Conservation (phyloP, 2,797 vertebrate genomes). For the Megaceryle alcyon region DNA sequence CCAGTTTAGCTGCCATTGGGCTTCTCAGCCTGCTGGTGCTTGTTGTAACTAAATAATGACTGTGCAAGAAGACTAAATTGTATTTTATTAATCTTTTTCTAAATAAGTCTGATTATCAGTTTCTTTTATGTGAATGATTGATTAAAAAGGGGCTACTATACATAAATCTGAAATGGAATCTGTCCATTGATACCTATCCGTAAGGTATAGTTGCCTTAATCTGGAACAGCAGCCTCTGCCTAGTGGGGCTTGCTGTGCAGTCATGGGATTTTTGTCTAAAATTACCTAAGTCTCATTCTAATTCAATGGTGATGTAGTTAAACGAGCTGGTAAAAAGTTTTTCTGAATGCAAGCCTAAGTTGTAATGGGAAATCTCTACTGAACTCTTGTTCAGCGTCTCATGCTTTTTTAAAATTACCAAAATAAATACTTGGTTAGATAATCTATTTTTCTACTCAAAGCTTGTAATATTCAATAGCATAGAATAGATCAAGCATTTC, state of each 20-base stretch:
- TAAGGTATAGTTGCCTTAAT: neutral
- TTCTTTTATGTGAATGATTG: neutral
- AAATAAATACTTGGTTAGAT: neutral
- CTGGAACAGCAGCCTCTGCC: neutral
- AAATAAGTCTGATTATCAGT: neutral
- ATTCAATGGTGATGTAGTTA: neutral
- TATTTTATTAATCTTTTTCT: neutral
- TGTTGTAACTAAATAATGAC: neutral
- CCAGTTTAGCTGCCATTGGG: neutral
- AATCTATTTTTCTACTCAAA: constrained; percentile 18
- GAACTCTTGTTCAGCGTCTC: neutral
- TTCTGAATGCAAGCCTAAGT: neutral
- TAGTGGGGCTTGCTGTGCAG: rapidly evolving
- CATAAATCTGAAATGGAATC: neutral
- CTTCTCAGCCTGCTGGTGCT: neutral
- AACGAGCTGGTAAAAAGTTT: neutral
- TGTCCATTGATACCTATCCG: rapidly evolving
- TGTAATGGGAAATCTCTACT: neutral
- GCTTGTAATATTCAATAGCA: neutral
- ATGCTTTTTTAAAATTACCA: neutral
- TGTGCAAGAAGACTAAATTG: neutral
- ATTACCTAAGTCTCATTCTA: neutral
- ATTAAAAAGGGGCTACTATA: neutral
- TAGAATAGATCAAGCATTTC: rapidly evolving
- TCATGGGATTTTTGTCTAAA: rapidly evolving